phyloP scores from a whole-genome alignment of 1,140 invertebrate genomes.

The Saxidomus purpurata region DNA sequence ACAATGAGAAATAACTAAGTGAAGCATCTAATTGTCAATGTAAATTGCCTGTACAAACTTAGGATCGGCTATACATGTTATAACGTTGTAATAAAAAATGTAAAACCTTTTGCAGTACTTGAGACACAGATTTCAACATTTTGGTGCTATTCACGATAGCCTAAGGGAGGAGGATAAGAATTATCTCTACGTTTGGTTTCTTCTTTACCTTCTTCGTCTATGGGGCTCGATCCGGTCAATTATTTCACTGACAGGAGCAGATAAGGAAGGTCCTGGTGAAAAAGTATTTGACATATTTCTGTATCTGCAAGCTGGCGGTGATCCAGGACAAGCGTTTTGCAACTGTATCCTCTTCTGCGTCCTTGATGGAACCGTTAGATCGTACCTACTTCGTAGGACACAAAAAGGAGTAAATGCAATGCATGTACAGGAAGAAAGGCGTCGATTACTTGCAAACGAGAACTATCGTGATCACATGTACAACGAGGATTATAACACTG shows the following conservation, averaged over 20 bases:
- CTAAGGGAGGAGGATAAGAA: slow-evolving; percentile 26
- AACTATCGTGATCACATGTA: neutral
- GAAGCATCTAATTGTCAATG: neutral
- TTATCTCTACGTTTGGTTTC: slow-evolving; percentile 39
- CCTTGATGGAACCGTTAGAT: neutral
- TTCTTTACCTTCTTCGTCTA: neutral
- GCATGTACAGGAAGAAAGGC: no score
- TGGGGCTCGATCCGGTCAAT: slow-evolving; percentile 25
- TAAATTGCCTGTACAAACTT: neutral
- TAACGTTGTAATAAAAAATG: no score
- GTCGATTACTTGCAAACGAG: neutral
- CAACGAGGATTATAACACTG: no score
- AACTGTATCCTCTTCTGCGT: slow-evolving; percentile 38
- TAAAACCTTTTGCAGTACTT: neutral
- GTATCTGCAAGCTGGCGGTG: slow-evolving; percentile 29
- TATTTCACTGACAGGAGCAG: neutral
- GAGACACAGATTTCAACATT: neutral
- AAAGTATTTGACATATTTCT: neutral
- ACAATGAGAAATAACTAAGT: neutral
- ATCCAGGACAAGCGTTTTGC: slow-evolving; percentile 36
- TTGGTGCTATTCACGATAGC: neutral
- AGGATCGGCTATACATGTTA: neutral
- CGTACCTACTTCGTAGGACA: neutral
- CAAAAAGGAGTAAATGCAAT: neutral
- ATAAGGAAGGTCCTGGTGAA: neutral